Evolutionary conservation across 1,140 invertebrate species (phyloP).

Genomic region (Ladona fulva): DNA sequence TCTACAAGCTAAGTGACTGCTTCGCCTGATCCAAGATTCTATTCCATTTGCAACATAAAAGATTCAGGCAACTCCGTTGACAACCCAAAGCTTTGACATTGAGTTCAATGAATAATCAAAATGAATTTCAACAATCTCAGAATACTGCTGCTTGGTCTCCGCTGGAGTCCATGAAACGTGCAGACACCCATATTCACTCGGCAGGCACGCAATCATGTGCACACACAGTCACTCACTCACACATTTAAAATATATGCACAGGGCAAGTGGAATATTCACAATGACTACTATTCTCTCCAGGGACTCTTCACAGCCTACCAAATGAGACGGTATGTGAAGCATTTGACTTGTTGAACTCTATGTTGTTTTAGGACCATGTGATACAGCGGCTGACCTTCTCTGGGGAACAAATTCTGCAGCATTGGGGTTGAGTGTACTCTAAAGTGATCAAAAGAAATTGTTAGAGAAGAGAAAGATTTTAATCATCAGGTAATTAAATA

Average conservation of each 20-base stretch:
- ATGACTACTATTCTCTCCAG: background rate
- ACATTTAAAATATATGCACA: background rate
- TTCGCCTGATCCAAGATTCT: too few species aligned
- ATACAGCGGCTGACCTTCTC: background rate
- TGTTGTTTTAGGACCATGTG: background rate
- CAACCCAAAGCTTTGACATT: background rate
- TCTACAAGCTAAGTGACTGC: too few species aligned
- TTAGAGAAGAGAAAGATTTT: background rate
- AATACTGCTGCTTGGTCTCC: constrained; percentile 3
- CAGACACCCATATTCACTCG: background rate
- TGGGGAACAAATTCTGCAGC: background rate
- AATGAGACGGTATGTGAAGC: constrained; percentile 8
- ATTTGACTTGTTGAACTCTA: background rate
- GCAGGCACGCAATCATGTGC: background rate
- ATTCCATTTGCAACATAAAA: too few species aligned
- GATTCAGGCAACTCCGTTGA: too few species aligned
- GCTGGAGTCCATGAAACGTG: background rate
- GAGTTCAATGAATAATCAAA: background rate
- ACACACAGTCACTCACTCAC: background rate
- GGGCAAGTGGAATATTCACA: constrained; percentile 4
- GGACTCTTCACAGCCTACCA: constrained; percentile 7
- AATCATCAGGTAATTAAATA: background rate
- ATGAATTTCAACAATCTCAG: constrained; percentile 2
- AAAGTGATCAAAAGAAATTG: background rate
- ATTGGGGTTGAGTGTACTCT: background rate